phyloP scores from a whole-genome alignment of 2,888 invertebrate species.

The Anorthoa munda region DNA sequence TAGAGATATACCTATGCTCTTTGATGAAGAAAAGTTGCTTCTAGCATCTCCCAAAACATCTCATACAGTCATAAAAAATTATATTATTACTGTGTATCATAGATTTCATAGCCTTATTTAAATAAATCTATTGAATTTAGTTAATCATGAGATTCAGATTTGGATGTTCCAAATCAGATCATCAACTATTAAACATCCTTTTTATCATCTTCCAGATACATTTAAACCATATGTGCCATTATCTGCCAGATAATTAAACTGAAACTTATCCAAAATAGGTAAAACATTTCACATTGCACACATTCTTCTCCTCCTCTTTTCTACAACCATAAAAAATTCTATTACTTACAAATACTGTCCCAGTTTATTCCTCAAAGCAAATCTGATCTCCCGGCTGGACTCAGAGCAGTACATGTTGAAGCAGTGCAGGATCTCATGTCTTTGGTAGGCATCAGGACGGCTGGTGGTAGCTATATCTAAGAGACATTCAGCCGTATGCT shows the following conservation, averaged over 20 bases:
- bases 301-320: too few species aligned
- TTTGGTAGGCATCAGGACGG: conserved; percentile 71
- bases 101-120: too few species aligned
- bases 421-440: conserved; percentile 76
- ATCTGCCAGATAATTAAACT: background rate
- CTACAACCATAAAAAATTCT: background rate
- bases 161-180: too few species aligned
- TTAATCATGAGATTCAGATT: too few species aligned
- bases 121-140: too few species aligned
- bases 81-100: too few species aligned
- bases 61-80: too few species aligned
- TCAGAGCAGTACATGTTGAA: conserved; percentile 78
- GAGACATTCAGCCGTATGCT: conserved; percentile 75
- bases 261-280: background rate
- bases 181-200: background rate
- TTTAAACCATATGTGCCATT: background rate
- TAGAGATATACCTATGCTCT: too few species aligned
- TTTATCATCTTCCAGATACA: background rate
- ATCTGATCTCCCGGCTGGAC: conserved; percentile 77
- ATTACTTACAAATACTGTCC: conserved; percentile 81
- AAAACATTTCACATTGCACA: background rate
- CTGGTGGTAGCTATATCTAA: conserved; percentile 76
- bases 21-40: too few species aligned
- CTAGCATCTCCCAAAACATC: too few species aligned
- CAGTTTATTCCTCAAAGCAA: conserved; percentile 72